Evolutionary conservation across 2,113 vertebrate species (phyloP).

Genomic region (Probosciger aterrimus): DNA sequence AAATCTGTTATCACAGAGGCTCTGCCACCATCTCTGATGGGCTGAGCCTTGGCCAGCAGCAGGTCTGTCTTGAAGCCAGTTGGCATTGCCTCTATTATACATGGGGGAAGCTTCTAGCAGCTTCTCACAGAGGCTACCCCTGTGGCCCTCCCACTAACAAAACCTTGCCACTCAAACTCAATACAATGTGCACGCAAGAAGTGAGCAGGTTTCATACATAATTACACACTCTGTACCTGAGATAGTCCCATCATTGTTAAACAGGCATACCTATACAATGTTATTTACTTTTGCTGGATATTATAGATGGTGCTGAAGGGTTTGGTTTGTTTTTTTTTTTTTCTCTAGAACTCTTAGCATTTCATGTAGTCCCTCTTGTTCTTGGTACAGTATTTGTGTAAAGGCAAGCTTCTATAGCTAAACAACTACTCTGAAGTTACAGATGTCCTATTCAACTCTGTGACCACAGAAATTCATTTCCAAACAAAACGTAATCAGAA

Average conservation of each 20-base stretch:
- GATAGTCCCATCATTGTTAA: neutral
- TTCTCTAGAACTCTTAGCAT: neutral
- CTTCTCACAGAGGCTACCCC: neutral
- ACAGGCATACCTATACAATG: neutral
- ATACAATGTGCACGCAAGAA: neutral
- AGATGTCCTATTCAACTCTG: neutral
- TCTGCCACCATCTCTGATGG: neutral
- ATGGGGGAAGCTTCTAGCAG: neutral
- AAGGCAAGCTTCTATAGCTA: neutral
- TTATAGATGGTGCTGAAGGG: neutral
- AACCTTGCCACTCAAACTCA: neutral
- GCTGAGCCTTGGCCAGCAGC: neutral
- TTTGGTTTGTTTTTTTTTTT: neutral
- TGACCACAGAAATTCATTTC: neutral
- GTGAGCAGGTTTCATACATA: neutral
- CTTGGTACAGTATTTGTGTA: neutral
- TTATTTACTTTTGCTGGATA: neutral
- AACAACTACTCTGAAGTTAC: neutral
- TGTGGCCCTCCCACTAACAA: neutral
- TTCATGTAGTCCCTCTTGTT: neutral
- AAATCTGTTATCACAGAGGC: neutral
- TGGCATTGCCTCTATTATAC: neutral
- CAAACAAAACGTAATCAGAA: neutral
- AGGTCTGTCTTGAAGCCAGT: neutral
- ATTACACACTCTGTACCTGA: neutral